Percentiles rank a stretch among this genome's conserved stretches.
Evolutionary conservation across 2,113 vertebrate genomes (phyloP).

Genomic region (Lota lota): DNA sequence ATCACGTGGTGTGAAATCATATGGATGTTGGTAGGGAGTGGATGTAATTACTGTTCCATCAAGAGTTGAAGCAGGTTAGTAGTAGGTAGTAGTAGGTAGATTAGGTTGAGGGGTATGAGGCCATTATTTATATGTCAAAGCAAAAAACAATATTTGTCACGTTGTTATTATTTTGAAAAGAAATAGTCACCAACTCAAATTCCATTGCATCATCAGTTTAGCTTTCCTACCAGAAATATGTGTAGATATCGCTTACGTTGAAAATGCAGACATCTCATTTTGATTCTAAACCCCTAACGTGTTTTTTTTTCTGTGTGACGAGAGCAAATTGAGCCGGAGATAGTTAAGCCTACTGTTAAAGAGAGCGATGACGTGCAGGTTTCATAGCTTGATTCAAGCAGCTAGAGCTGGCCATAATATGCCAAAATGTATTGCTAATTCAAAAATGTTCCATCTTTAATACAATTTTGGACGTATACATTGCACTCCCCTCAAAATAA

Average conservation of each 20-base stretch:
- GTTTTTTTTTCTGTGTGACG: background rate
- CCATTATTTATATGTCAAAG: background rate
- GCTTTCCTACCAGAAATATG: background rate
- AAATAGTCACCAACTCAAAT: constrained; percentile 4
- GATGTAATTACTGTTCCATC: no score
- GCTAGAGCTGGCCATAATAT: constrained; percentile 24
- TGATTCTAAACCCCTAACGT: background rate
- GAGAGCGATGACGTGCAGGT: no score
- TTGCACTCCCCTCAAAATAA: no score
- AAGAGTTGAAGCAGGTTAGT: no score
- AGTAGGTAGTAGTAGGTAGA: no score
- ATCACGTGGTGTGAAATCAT: no score
- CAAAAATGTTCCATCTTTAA: no score
- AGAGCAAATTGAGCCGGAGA: background rate
- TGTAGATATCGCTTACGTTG: background rate
- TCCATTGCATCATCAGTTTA: background rate
- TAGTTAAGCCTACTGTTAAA: no score
- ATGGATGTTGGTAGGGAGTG: no score
- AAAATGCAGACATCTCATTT: background rate
- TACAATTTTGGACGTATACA: background rate
- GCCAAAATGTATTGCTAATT: background rate
- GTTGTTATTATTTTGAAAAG: background rate
- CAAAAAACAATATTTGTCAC: background rate
- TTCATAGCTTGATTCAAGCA: no score
- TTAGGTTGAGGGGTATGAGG: background rate